Percentiles rank a stretch among this genome's conserved stretches.
These are phyloP conservation scores for Synergus laeviventris DNA, from an alignment of 2,888 invertebrate species.

Conservation along the genomic window DNA sequence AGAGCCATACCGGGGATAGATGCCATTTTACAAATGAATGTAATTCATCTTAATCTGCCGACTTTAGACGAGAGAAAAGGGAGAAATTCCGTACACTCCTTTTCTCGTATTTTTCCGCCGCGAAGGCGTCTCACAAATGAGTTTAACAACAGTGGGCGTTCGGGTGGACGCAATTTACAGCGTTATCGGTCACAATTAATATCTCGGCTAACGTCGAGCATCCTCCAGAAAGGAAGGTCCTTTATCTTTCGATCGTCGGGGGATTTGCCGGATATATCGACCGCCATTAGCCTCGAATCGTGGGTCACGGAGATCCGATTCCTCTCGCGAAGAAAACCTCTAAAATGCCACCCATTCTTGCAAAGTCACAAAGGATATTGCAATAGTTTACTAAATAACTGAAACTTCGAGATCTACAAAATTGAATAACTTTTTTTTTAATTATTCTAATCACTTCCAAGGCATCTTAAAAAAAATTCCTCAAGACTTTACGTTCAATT, in stretches of 20 bases:
- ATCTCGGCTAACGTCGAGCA: conserved; percentile 37
- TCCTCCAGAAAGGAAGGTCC: conserved; percentile 45
- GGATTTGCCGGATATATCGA: conserved; percentile 50
- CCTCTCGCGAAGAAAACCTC: conserved; percentile 39
- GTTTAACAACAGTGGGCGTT: conserved; percentile 35
- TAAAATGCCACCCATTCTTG: conserved; percentile 26
- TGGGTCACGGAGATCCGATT: conserved; percentile 41
- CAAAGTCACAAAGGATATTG: conserved; percentile 10
- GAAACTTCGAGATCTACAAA: neutral
- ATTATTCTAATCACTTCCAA: neutral
- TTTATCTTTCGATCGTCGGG: conserved; percentile 49
- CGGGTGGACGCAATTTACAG: conserved; percentile 36
- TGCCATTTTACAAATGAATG: conserved; percentile 61
- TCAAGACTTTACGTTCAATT: too few species aligned
- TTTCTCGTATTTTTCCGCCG: conserved; percentile 42
- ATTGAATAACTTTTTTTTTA: neutral
- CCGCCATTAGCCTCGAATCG: conserved; percentile 47
- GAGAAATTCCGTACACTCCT: conserved; percentile 41
- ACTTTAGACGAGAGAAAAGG: conserved; percentile 44
- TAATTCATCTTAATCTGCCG: conserved; percentile 51
- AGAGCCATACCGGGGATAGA: conserved; percentile 63
- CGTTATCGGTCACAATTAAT: conserved; percentile 40
- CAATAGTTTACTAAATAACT: conserved; percentile 27
- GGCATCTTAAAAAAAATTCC: too few species aligned
- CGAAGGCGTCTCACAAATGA: conserved; percentile 34